Percentiles rank a stretch among this genome's conserved stretches.
These are phyloP conservation scores for Drosophila asahinai DNA, from an alignment of 1,140 invertebrate genomes.

Conservation along the genomic window DNA sequence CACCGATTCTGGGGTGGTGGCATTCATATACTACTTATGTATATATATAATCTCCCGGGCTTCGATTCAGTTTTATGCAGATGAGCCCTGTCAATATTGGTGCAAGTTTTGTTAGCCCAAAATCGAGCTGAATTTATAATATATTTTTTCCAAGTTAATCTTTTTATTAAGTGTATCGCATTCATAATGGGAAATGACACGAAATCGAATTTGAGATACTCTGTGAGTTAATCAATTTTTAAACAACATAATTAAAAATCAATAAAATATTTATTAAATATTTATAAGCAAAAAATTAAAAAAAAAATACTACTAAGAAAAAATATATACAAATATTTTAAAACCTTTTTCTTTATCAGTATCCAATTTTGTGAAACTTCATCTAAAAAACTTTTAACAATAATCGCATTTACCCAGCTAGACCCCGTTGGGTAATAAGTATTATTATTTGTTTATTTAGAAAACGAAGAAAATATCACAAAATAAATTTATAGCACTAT, in stretches of 20 bases:
- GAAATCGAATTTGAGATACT: conserved; percentile 1
- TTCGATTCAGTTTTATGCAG: conserved; percentile 43
- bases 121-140: conserved; percentile 32
- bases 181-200: conserved; percentile 22
- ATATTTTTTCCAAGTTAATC: conserved; percentile 43
- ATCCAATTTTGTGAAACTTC: too few species aligned
- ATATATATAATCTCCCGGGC: conserved; percentile 30
- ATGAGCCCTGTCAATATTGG: conserved; percentile 43
- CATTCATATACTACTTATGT: neutral
- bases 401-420: too few species aligned
- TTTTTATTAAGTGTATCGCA: conserved; percentile 32
- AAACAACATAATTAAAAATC: neutral
- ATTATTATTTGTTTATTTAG: too few species aligned
- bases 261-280: neutral
- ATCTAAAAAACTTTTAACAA: too few species aligned
- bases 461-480: too few species aligned
- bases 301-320: too few species aligned
- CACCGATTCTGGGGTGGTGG: conserved; percentile 37
- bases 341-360: too few species aligned
- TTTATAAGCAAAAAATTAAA: neutral
- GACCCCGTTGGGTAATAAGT: too few species aligned
- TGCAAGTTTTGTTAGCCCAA: conserved; percentile 33
- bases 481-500: too few species aligned
- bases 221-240: neutral
- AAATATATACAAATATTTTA: too few species aligned